Evolutionary conservation across 1,140 invertebrate genomes (phyloP).

Genomic region (Drosophila busckii): DNA sequence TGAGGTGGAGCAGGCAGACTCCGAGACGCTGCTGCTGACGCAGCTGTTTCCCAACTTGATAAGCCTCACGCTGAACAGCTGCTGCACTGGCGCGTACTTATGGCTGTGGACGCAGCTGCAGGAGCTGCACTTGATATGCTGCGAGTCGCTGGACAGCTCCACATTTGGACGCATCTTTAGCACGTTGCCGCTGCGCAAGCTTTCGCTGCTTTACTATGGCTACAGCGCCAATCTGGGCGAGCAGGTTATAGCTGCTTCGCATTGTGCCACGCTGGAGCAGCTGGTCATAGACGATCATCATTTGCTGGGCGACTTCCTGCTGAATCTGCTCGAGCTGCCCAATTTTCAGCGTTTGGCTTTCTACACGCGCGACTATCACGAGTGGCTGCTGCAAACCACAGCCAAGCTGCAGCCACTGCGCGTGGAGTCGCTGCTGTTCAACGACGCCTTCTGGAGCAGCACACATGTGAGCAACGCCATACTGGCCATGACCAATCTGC

Average conservation of each 20-base stretch:
- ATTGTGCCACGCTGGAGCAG: slow-evolving; percentile 40
- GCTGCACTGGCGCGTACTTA: slow-evolving; percentile 36
- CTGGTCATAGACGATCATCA: slow-evolving; percentile 52
- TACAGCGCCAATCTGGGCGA: slow-evolving; percentile 28
- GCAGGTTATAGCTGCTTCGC: background rate
- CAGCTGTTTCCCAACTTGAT: slow-evolving; percentile 35
- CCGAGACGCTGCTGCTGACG: slow-evolving; percentile 25
- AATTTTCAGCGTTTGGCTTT: slow-evolving; percentile 27
- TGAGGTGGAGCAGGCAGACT: slow-evolving; percentile 16
- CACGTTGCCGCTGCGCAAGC: slow-evolving; percentile 37
- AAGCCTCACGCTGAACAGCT: slow-evolving; percentile 18
- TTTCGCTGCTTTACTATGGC: slow-evolving; percentile 44
- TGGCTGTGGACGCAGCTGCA: slow-evolving; percentile 22
- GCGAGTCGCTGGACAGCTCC: slow-evolving; percentile 33
- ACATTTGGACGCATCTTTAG: slow-evolving; percentile 29
- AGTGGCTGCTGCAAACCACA: slow-evolving; percentile 16
- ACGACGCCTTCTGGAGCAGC: slow-evolving; percentile 49
- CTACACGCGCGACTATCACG: slow-evolving; percentile 50
- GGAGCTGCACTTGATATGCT: slow-evolving; percentile 46
- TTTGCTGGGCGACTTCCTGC: slow-evolving; percentile 29
- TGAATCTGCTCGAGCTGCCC: slow-evolving; percentile 25
- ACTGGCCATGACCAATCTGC: slow-evolving; percentile 27
- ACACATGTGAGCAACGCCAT: slow-evolving; percentile 9
- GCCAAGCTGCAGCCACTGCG: slow-evolving; percentile 1
- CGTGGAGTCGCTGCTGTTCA: slow-evolving; percentile 40